phyloP scores from a whole-genome alignment of 2,888 invertebrate genomes.

The Cryptocheilus praepositus region DNA sequence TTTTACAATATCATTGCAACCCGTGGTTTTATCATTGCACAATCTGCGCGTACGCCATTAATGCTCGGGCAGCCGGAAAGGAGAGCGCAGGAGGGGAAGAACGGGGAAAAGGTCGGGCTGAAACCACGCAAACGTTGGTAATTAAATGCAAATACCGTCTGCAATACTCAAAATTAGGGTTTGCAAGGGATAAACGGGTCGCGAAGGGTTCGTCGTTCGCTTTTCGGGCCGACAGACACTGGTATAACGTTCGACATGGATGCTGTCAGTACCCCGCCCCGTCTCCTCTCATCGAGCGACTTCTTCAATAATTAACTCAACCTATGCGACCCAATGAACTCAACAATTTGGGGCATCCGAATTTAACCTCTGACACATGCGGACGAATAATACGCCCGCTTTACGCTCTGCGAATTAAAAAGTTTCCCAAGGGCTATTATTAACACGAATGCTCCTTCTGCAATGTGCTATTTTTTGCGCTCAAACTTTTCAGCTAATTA shows the following conservation, averaged over 20 bases:
- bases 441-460: not conserved
- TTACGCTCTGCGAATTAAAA: too few relatives aligned
- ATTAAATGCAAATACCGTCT: conserved; percentile 39
- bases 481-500: not conserved
- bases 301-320: too few relatives aligned
- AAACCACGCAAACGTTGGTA: conserved; percentile 21
- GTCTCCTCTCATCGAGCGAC: too few relatives aligned
- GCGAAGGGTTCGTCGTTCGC: conserved; percentile 11
- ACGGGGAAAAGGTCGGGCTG: conserved; percentile 6
- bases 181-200: conserved; percentile 7
- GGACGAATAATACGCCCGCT: too few relatives aligned
- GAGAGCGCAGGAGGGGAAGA: not conserved
- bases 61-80: conserved; percentile 1
- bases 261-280: not conserved
- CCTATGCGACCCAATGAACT: too few relatives aligned
- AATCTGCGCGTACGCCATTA: conserved; percentile 10
- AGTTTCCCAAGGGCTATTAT: too few relatives aligned
- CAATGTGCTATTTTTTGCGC: not conserved
- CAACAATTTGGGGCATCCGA: too few relatives aligned
- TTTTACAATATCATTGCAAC: conserved; percentile 15
- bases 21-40: conserved; percentile 16
- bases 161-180: conserved; percentile 26
- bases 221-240: not conserved
- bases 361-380: too few relatives aligned
- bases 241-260: not conserved